Base-by-base conservation (phyloP, 2,797 vertebrate species). In the Brachyrhaphis roseni region DNA sequence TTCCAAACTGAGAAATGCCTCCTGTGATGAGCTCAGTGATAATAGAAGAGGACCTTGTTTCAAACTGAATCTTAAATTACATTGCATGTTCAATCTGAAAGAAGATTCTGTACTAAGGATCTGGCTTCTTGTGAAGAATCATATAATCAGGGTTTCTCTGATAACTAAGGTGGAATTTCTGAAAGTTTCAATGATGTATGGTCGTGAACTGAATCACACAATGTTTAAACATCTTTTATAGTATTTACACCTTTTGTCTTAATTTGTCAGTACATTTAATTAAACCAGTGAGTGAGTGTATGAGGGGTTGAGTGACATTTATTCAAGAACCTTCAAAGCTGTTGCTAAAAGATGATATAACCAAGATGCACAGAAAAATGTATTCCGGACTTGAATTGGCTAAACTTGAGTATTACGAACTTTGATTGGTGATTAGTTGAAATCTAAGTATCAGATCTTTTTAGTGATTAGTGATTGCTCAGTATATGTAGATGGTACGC, bases 91-190 rank as follows among this genome's bases (percentile, higher is more conserved):
- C 84, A 87, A 73, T 79, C 62, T 71, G 36, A 76, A 16, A 76
- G 34, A 78, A 74, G 0, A 78, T 74, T 82, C 53, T 81, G 72
- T 83, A 78, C 82, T 68, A 74, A 31, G 75, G 76, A 85, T 86
- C 49, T 76, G 70, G 76, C 76, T 74, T 77, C 72, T 88, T 89
- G 90, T 90, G 87, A 88, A 86, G 79, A 89, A 83, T 43, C 82
- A 82, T 86, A 92, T 86, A 92, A 84, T 90, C 77, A 73, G 78
- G 75, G 80, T 87, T 87, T 82, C 72, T 72, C 62, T 87, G 66
- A 91, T 90, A 83, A 86, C 78, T 87, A 89, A 91, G 92, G 91
- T 72, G 82, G 86, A 84, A 80, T 90, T 88, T 66, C 78, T 87
- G 80, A 88, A 83, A 76, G 77, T 83, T 90, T 92, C 88, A 92